Evolutionary conservation across 92 coral and sea anemone genomes (phyloP).

Genomic region (Palythoa grandis): DNA sequence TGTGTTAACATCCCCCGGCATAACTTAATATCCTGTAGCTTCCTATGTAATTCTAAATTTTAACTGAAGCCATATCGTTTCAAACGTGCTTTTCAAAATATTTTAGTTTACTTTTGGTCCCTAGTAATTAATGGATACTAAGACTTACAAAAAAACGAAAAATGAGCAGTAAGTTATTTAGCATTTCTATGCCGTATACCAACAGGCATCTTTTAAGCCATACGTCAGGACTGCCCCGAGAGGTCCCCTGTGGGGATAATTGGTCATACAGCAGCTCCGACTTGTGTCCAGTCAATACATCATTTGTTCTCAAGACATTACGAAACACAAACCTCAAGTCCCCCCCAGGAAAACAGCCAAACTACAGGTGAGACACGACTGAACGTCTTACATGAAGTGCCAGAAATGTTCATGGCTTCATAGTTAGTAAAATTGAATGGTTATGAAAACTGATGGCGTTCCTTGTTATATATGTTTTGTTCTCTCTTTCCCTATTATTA

Average conservation of each 20-base stretch:
- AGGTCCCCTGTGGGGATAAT: conserved; percentile 89
- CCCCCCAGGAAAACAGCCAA: conserved; percentile 89
- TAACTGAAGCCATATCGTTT: no score
- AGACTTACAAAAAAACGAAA: no score
- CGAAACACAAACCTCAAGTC: conserved; percentile 71
- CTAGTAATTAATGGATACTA: no score
- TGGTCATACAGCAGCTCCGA: conserved; percentile 76
- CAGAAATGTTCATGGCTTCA: background rate
- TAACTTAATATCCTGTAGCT: no score
- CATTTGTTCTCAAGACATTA: conserved; percentile 74
- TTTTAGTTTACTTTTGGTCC: no score
- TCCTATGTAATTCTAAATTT: no score
- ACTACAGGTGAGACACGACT: conserved; percentile 73
- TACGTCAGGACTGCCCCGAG: conserved; percentile 97
- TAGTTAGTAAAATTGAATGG: background rate
- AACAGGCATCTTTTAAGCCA: conserved; percentile 86
- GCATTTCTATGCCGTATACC: background rate
- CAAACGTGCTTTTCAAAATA: no score
- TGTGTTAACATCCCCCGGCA: no score
- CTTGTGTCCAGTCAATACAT: conserved; percentile 90
- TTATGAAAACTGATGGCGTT: no score
- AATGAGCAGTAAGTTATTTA: background rate
- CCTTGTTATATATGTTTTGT: no score
- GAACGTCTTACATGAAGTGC: background rate
- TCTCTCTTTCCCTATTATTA: no score